Evolutionary conservation across 2,797 vertebrate genomes (phyloP), one percentile per base, ranked within the genome.

Genomic region (Miichthys miiuy): DNA sequence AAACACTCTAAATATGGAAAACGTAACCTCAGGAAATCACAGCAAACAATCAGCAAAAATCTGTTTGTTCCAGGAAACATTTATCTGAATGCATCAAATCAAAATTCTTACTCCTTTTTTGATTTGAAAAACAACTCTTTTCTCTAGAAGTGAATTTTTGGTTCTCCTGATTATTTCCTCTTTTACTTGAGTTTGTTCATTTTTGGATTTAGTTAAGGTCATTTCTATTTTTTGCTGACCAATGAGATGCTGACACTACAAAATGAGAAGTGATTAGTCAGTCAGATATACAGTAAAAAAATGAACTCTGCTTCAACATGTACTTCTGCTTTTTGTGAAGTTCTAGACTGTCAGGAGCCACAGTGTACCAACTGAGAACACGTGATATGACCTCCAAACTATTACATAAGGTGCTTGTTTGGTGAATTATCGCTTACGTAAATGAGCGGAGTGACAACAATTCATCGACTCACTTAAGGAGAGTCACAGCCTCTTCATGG

Each of bases 291-390:
- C 21, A 30, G 41, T 48, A 52, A 34, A 2, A 34, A 34, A 34
- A 8, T 34, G 7, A 34, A n/a, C 25, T 47, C 27, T 13, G 12
- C 1, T 1, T 60, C 20, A 16, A 11, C 2, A 25, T 50, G 11
- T 16, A 46, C 75, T 80, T 91, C 72, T 88, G 34, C 65, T 84
- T 89, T 72, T 68, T 20, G 38, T 52, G 11, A 6, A 21, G 61
- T 60, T 41, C 17, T 11, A 4, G 63, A 72, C 61, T 81, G 48
- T 65, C 48, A 46, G 54, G 73, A 71, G 62, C 42, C 72, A 14
- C 21, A 11, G 1, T 67, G 58, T 18, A 2, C 9, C 3, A 60
- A 75, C 71, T 70, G 18, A 46, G 12, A 46, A 61, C 14, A 55
- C 46, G 3, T 56, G 23, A 25, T 20, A 17, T 14, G 47, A 66